These are phyloP conservation scores for Chloropsis cyanopogon DNA, from an alignment of 2,113 vertebrate species.

Conservation along the genomic window DNA sequence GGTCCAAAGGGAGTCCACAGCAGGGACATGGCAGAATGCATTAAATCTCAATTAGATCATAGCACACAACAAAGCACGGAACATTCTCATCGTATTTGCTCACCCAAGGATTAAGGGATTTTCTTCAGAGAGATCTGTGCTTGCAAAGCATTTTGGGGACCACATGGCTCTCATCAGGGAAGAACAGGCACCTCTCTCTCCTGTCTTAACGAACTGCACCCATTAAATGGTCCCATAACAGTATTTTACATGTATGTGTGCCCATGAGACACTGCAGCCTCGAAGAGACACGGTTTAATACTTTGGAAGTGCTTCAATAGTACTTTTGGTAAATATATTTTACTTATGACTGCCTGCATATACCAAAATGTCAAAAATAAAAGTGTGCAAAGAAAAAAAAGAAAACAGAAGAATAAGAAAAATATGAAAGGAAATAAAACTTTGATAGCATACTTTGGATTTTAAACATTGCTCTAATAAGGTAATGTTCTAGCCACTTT, in stretches of 20 bases:
- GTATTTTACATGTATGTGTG: neutral
- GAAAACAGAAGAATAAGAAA: neutral
- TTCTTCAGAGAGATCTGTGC: neutral
- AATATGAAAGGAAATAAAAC: neutral
- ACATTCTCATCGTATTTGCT: slow-evolving; percentile 39
- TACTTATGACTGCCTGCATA: neutral
- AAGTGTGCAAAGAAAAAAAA: neutral
- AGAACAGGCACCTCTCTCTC: neutral
- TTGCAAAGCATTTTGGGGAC: neutral
- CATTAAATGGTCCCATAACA: neutral
- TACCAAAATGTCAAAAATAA: neutral
- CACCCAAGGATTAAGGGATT: slow-evolving; percentile 63
- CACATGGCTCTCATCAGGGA: accelerated
- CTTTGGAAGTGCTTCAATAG: neutral
- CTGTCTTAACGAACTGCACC: neutral
- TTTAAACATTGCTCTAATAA: neutral
- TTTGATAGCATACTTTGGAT: neutral
- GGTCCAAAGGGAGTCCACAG: slow-evolving; percentile 26
- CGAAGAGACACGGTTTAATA: neutral
- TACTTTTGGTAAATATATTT: neutral
- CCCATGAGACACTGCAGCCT: neutral
- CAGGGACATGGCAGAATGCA: slow-evolving; percentile 73
- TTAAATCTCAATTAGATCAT: slow-evolving; percentile 80
- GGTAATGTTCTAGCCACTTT: neutral
- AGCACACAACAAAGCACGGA: slow-evolving; percentile 40